Conservation (phyloP, 2,888 invertebrate species). For the Mechanitis messenoides region DNA sequence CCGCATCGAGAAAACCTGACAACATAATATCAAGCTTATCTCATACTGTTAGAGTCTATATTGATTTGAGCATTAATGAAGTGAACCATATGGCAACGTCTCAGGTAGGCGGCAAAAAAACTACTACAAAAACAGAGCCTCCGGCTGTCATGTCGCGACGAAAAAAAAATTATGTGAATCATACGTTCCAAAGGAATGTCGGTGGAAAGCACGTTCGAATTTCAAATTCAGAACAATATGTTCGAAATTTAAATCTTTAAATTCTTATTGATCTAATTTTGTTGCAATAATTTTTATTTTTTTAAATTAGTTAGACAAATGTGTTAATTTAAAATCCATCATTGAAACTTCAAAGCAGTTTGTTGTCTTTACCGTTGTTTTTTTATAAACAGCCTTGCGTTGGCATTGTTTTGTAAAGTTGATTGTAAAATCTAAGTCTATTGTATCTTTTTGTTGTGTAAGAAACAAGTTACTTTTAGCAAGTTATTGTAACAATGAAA, state of each 20-base stretch:
- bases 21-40: slow-evolving; percentile 8
- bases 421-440: no score
- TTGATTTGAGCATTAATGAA: not conserved
- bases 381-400: no score
- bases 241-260: not conserved
- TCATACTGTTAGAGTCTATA: not conserved
- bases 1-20: slow-evolving; percentile 17
- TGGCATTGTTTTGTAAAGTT: no score
- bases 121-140: slow-evolving; percentile 32
- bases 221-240: slow-evolving; percentile 1
- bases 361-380: no score
- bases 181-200: slow-evolving; percentile 6
- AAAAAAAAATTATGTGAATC: slow-evolving; percentile 8
- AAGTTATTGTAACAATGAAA: no score
- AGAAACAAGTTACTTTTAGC: no score
- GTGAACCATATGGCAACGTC: slow-evolving; percentile 37
- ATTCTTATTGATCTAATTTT: no score
- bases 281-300: no score
- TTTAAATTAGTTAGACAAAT: no score
- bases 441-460: no score
- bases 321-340: no score
- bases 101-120: slow-evolving; percentile 37
- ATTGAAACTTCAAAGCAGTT: no score
- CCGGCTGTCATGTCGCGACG: slow-evolving; percentile 28
- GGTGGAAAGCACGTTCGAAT: slow-evolving; percentile 5